A percentile compares a stretch with the other conserved stretches of the same genome.
Conservation (phyloP, 1,140 invertebrate species). For the Nephotettix cincticeps region DNA sequence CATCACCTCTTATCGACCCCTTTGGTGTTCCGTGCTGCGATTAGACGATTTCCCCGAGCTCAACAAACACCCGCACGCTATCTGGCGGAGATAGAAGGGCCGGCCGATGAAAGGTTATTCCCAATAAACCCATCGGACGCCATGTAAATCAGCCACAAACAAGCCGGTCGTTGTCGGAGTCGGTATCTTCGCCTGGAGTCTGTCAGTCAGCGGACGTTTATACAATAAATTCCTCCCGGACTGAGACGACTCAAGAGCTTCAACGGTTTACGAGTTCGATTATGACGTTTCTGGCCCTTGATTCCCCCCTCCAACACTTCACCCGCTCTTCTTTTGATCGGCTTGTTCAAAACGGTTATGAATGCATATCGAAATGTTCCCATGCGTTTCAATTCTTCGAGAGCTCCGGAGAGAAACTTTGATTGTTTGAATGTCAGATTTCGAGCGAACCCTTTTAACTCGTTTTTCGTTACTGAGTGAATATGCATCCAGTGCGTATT, state of each 20-base stretch:
- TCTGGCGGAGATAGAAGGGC: too few relatives aligned
- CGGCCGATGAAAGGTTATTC: too few relatives aligned
- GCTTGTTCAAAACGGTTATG: slow-evolving; percentile 9
- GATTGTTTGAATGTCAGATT: slow-evolving; percentile 5
- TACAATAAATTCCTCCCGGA: neutral
- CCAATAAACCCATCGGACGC: too few relatives aligned
- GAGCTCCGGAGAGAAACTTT: neutral
- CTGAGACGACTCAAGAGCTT: slow-evolving; percentile 10
- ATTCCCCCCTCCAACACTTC: neutral
- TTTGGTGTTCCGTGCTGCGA: too few relatives aligned
- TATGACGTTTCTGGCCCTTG: slow-evolving; percentile 11
- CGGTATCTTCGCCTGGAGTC: neutral
- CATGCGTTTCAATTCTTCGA: slow-evolving; percentile 10
- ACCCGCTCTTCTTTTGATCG: slow-evolving; percentile 7
- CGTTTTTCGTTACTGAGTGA: neutral
- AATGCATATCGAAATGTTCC: slow-evolving; percentile 13
- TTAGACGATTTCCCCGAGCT: too few relatives aligned
- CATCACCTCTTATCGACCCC: too few relatives aligned
- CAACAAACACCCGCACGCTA: too few relatives aligned
- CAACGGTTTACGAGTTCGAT: slow-evolving; percentile 10
- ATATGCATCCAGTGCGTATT: too few relatives aligned
- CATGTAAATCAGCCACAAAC: neutral
- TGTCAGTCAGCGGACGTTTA: neutral
- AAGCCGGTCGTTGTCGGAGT: too few relatives aligned
- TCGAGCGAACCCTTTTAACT: neutral